Evolutionary conservation across 2,797 vertebrate species (phyloP).

Genomic region (Malacoctenus gilli): DNA sequence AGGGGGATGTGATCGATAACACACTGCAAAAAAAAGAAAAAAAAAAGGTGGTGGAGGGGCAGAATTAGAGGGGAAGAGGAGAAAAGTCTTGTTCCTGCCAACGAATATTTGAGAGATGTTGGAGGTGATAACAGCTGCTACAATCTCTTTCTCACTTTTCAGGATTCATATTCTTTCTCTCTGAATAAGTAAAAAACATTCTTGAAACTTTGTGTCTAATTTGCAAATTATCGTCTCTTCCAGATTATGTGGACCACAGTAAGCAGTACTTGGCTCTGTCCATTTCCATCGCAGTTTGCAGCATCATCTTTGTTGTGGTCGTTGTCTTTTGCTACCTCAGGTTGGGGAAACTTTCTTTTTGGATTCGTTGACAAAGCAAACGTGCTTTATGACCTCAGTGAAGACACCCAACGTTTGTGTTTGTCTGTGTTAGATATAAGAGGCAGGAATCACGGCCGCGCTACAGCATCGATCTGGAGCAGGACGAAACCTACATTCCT

Average conservation of each 20-base stretch:
- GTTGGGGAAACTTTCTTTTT: constrained; percentile 71
- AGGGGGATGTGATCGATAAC: constrained; percentile 80
- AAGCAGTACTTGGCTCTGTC: constrained; percentile 89
- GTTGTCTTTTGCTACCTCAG: constrained; percentile 91
- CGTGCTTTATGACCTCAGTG: too few relatives aligned
- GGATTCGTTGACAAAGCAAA: neutral
- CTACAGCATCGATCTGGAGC: constrained; percentile 92
- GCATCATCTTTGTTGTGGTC: constrained; percentile 84
- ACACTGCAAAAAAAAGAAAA: constrained; percentile 7
- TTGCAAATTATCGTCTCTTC: constrained; percentile 2
- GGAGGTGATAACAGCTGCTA: constrained; percentile 15
- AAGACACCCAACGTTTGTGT: neutral
- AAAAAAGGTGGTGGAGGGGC: neutral
- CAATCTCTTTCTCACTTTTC: neutral
- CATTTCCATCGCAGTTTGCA: constrained; percentile 88
- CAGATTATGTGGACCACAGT: constrained; percentile 88
- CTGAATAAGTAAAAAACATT: too few relatives aligned
- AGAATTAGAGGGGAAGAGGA: neutral
- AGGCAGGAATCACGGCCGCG: constrained; percentile 86
- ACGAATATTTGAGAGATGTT: constrained; percentile 44
- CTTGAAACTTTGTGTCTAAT: too few relatives aligned
- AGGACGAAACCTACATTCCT: constrained; percentile 92
- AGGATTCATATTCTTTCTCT: neutral
- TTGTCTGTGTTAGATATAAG: constrained; percentile 81
- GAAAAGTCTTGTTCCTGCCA: constrained; percentile 33